Evolutionary conservation across 2,888 invertebrate genomes (phyloP), one percentile per base, ranked within the genome.

Genomic region (Oxyteleia sp.): DNA sequence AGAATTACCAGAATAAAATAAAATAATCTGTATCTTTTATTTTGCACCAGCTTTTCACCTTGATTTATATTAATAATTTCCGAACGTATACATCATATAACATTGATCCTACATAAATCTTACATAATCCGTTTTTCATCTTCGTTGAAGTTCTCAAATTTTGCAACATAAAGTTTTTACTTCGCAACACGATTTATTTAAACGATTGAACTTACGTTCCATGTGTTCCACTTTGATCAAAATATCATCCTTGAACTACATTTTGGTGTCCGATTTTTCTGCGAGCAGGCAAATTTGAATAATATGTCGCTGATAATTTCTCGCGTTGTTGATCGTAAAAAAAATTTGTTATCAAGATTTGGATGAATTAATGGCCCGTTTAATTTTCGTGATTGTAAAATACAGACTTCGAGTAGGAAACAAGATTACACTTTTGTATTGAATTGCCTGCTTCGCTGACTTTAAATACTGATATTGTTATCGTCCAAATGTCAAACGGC

Each of bases 381-480:
- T 43, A 68, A 53, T 68, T 68, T 41, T 10, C 26, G 23, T 68
- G 66, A 53, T 53, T 41, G 10, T 53, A 41, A 26, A 49, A 49
- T 68, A 38, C 15, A 64, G 20, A n/a, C n/a, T n/a, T n/a, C n/a
- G n/a, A n/a, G n/a, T n/a, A n/a, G n/a, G n/a, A n/a, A n/a, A 53
- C 41, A 63, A 45, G 26, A 63, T 45, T 32, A 47, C 32, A 63
- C n/a, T 47, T 47, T 47, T 63, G 63, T n/a, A n/a, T n/a, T n/a
- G n/a, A n/a, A n/a, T n/a, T n/a, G 16, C 7, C 43, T 59, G 64
- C 35, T 64, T 32, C 63, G 13, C 23, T 49, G 23, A 64, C 35
- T 64, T 64, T 64, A 49, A 49, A 35, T 47, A 32, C 64, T 64
- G 64, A 64, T 64, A 35, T 49, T 23, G 66, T 51, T 66, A 66